Evolutionary conservation across 1,140 invertebrate species (phyloP).

Genomic region (Chironomus tepperi): DNA sequence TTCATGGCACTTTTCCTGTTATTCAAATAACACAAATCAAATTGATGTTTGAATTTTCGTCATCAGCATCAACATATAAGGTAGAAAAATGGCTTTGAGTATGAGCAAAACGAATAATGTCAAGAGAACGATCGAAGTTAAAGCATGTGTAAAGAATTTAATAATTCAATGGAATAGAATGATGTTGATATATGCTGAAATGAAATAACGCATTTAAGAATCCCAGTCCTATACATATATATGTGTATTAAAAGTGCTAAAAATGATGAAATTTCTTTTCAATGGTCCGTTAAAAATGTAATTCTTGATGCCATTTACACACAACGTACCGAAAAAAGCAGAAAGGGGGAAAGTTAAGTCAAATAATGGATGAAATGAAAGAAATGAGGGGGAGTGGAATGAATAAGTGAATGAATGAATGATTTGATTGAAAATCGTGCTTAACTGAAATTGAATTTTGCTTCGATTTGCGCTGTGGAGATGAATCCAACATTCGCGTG

Average conservation of each 20-base stretch:
- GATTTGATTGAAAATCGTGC: slow-evolving; percentile 16
- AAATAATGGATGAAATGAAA: background rate
- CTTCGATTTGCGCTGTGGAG: background rate
- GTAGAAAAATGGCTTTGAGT: too few species aligned
- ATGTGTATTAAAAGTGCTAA: background rate
- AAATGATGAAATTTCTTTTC: slow-evolving; percentile 11
- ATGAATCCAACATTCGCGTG: background rate
- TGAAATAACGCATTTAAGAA: background rate
- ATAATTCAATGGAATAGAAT: background rate
- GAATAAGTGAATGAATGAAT: background rate
- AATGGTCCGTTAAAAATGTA: slow-evolving; percentile 22
- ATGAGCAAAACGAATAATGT: too few species aligned
- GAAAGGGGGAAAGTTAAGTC: background rate
- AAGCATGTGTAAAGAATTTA: slow-evolving; percentile 14
- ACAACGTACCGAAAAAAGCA: background rate
- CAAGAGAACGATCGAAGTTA: background rate
- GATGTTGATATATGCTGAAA: background rate
- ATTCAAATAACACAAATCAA: slow-evolving; percentile 2
- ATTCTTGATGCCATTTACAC: slow-evolving; percentile 11
- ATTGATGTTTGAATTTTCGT: background rate
- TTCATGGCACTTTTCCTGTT: background rate
- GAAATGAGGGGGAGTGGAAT: background rate
- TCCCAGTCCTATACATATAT: too few species aligned
- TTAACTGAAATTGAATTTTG: slow-evolving; percentile 17
- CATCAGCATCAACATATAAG: background rate